phyloP scores from a whole-genome alignment of 2,113 vertebrate genomes.

The Clarias macrocephalus region DNA sequence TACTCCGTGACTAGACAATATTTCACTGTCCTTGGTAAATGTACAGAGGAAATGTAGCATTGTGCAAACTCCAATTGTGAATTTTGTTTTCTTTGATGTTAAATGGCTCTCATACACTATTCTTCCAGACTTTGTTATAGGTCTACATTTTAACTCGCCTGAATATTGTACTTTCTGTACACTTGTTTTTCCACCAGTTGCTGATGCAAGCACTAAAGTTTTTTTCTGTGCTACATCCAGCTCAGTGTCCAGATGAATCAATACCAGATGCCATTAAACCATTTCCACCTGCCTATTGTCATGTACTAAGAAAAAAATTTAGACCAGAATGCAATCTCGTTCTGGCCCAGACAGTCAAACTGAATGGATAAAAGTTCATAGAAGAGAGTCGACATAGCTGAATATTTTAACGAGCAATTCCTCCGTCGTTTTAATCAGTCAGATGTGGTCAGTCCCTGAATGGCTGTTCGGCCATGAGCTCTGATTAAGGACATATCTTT shows the following conservation, averaged over 20 bases:
- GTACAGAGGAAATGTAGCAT: not conserved
- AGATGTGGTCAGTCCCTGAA: constrained; percentile 53
- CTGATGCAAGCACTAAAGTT: not conserved
- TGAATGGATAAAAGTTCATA: constrained; percentile 15
- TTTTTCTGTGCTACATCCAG: not conserved
- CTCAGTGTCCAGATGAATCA: constrained; percentile 6
- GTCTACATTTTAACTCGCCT: not conserved
- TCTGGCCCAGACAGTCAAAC: not conserved
- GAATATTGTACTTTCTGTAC: not conserved
- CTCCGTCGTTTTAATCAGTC: constrained; percentile 53
- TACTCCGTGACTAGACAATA: not conserved
- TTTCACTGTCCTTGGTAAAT: not conserved
- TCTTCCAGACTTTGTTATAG: not conserved
- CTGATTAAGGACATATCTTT: constrained; percentile 42
- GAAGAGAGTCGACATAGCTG: constrained; percentile 31
- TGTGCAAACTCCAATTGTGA: not conserved
- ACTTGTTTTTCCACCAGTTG: not conserved
- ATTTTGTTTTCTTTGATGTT: not conserved
- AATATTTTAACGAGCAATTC: constrained; percentile 49
- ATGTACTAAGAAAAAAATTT: not conserved
- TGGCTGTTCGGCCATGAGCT: constrained; percentile 38
- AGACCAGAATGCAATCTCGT: not conserved
- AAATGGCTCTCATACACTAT: not conserved
- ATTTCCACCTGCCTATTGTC: constrained; percentile 1
- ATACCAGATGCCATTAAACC: not conserved